Conservation (phyloP, 2,113 vertebrate genomes). For the Sorex fumeus region DNA sequence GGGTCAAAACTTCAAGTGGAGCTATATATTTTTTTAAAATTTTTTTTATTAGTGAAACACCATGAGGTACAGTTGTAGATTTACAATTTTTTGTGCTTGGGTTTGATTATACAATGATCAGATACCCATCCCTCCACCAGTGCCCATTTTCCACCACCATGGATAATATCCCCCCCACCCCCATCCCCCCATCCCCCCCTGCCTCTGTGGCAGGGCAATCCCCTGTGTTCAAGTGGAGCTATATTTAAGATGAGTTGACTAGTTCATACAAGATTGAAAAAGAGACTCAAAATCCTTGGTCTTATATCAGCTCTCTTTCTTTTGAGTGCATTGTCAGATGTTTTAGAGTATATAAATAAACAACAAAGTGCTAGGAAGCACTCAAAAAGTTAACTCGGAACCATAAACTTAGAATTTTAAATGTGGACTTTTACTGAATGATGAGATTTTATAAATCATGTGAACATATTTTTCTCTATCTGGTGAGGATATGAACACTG, state of each 20-base stretch:
- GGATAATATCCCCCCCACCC: too few species aligned
- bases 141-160: too few species aligned
- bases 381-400: not conserved
- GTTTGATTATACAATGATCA: too few species aligned
- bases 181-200: too few species aligned
- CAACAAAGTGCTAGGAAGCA: not conserved
- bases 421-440: slow-evolving; percentile 13
- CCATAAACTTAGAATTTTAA: slow-evolving; percentile 58
- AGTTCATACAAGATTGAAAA: not conserved
- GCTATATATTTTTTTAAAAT: too few species aligned
- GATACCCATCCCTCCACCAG: too few species aligned
- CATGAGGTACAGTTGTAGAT: too few species aligned
- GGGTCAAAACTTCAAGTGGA: not conserved
- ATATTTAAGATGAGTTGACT: not conserved
- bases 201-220: too few species aligned
- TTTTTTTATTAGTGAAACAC: too few species aligned
- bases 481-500: not conserved
- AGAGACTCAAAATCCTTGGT: not conserved
- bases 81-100: too few species aligned
- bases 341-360: slow-evolving; percentile 44
- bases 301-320: not conserved
- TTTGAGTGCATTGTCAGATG: not conserved
- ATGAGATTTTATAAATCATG: not conserved
- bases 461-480: slow-evolving; percentile 20
- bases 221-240: not conserved